phyloP scores from a whole-genome alignment of 1,140 invertebrate genomes.

The Aethina tumida region DNA sequence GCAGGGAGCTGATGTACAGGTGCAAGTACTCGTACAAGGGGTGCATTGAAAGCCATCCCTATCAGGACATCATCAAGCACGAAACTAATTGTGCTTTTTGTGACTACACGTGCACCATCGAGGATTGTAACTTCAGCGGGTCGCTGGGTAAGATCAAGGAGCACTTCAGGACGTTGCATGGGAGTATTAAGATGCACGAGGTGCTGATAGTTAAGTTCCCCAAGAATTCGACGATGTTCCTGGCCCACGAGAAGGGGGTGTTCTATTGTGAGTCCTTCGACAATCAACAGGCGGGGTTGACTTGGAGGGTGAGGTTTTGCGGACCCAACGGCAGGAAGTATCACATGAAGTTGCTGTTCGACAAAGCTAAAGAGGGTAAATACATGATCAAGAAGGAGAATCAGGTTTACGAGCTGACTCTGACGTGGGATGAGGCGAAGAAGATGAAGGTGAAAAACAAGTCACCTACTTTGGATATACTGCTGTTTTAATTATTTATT shows the following conservation, averaged over 20 bases:
- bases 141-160: constrained; percentile 16
- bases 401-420: constrained; percentile 16
- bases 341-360: constrained; percentile 26
- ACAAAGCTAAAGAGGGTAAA: constrained; percentile 23
- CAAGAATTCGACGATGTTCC: constrained; percentile 22
- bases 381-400: constrained; percentile 19
- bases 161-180: constrained; percentile 26
- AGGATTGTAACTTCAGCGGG: constrained; percentile 19
- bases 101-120: constrained; percentile 21
- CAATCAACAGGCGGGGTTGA: constrained; percentile 12
- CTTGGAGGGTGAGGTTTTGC: constrained; percentile 24
- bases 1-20: constrained; percentile 14
- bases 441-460: constrained; percentile 23
- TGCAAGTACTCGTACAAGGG: constrained; percentile 24
- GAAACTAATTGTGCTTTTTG: constrained; percentile 27
- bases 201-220: constrained; percentile 19
- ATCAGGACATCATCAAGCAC: constrained; percentile 22
- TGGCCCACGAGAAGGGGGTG: constrained; percentile 22
- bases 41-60: constrained; percentile 19
- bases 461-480: too few species aligned
- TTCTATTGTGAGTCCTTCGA: constrained; percentile 22
- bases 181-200: constrained; percentile 23
- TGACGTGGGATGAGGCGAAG: constrained; percentile 20
- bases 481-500: too few species aligned
- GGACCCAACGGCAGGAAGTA: constrained; percentile 24